Conservation (phyloP, 2,797 vertebrate genomes). For the Sebastes miniatus region DNA sequence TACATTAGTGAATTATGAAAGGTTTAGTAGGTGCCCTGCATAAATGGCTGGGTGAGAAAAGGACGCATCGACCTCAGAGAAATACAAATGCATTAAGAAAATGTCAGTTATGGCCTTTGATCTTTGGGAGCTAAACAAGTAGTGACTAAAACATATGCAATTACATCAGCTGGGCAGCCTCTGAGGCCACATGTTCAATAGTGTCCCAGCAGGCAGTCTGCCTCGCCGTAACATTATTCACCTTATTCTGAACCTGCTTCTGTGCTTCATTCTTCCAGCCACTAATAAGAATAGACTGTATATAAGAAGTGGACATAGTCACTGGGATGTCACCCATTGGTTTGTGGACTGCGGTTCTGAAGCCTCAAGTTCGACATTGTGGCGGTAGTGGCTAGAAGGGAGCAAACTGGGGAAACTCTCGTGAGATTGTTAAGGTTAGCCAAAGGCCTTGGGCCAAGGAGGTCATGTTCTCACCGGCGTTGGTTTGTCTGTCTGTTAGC, state of each 20-base stretch:
- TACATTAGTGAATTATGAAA: conserved; percentile 77
- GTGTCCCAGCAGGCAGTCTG: conserved; percentile 29
- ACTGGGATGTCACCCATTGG: rapidly evolving
- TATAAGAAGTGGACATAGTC: neutral
- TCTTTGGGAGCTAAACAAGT: conserved; percentile 51
- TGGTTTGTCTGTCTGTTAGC: too few relatives aligned
- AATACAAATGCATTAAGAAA: conserved; percentile 59
- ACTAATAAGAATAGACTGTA: conserved; percentile 14
- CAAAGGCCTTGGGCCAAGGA: too few relatives aligned
- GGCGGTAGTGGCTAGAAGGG: neutral
- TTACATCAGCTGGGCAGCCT: conserved; percentile 52
- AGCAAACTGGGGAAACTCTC: neutral
- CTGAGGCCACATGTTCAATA: conserved; percentile 35
- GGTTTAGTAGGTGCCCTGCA: conserved; percentile 52
- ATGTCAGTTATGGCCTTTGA: conserved; percentile 57
- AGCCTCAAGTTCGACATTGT: rapidly evolving
- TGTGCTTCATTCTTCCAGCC: conserved; percentile 5
- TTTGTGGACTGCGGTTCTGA: neutral
- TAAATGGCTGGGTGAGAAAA: conserved; percentile 46
- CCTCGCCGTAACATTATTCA: conserved; percentile 43
- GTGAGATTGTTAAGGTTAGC: too few relatives aligned
- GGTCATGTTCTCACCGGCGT: rapidly evolving
- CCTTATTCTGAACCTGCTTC: conserved; percentile 37
- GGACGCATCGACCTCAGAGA: conserved; percentile 40
- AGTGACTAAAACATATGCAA: conserved; percentile 57